phyloP scores from a whole-genome alignment of 2,113 vertebrate genomes.

The Monopterus albus region DNA sequence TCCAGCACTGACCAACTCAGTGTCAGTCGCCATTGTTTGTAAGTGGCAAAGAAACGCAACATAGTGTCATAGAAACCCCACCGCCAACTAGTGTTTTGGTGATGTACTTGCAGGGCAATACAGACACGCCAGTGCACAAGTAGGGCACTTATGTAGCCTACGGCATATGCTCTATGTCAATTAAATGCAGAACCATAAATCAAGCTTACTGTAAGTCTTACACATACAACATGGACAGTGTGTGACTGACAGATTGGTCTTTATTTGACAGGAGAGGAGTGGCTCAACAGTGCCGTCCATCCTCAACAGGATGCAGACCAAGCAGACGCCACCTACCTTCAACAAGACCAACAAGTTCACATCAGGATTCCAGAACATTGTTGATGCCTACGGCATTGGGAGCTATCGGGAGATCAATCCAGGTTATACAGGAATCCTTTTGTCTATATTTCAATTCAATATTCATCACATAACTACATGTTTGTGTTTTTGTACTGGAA shows the following conservation, averaged over 20 bases:
- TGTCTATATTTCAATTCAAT: background rate
- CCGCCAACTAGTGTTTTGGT: too few species aligned
- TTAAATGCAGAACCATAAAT: too few species aligned
- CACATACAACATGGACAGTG: background rate
- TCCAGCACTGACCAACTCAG: too few species aligned
- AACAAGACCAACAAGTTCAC: constrained; percentile 99
- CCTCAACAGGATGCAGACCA: constrained; percentile 90
- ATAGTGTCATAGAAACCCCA: too few species aligned
- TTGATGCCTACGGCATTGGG: constrained; percentile 95
- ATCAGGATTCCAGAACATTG: constrained; percentile 95
- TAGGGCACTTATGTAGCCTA: too few species aligned
- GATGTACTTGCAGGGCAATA: too few species aligned
- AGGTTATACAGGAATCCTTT: constrained; percentile 75
- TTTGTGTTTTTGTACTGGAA: too few species aligned
- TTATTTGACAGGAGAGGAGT: constrained; percentile 87
- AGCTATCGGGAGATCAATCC: constrained; percentile 97
- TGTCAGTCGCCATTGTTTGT: too few species aligned
- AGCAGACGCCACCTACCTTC: constrained; percentile 93
- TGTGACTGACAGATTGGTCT: background rate
- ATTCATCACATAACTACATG: background rate
- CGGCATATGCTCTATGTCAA: too few species aligned
- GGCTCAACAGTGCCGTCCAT: constrained; percentile 94
- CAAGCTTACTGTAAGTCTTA: too few species aligned
- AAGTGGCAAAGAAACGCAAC: too few species aligned
- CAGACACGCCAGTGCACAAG: too few species aligned